Evolutionary conservation across 2,797 vertebrate species (phyloP).

Genomic region (Anomalospiza imberbis): DNA sequence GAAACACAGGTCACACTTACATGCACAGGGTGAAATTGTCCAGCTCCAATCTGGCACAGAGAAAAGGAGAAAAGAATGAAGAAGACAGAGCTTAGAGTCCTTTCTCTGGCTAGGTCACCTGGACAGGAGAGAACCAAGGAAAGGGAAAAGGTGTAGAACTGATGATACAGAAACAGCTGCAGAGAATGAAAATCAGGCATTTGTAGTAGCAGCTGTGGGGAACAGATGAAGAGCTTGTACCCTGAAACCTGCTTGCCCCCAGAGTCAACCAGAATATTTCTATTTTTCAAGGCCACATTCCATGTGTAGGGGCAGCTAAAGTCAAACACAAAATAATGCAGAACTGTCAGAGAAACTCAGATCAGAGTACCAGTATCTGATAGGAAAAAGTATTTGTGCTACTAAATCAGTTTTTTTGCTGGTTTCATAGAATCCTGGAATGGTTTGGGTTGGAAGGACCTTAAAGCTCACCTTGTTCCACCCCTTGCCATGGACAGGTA

Average conservation of each 20-base stretch:
- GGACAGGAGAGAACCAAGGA: constrained; percentile 75
- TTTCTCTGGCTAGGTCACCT: constrained; percentile 74
- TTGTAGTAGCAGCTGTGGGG: constrained; percentile 11
- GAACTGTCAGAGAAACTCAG: background rate
- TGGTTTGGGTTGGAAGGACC: background rate
- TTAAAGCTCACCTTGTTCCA: background rate
- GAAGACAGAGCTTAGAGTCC: constrained; percentile 72
- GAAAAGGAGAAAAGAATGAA: constrained; percentile 78
- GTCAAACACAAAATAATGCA: background rate
- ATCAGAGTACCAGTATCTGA: background rate
- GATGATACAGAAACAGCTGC: constrained; percentile 52
- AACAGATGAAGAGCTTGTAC: background rate
- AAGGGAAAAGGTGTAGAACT: constrained; percentile 60
- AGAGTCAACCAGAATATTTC: background rate
- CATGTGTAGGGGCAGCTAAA: background rate
- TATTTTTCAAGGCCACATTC: background rate
- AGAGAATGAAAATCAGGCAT: constrained; percentile 34
- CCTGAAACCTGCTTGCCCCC: background rate
- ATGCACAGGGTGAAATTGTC: constrained; percentile 78
- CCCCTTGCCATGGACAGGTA: background rate
- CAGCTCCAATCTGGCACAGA: constrained; percentile 78
- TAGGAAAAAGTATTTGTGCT: background rate
- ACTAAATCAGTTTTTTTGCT: background rate
- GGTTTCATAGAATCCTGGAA: background rate
- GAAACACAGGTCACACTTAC: constrained; percentile 77